Base-by-base conservation (phyloP, 2,888 invertebrate genomes). In the Diabrotica balteata region DNA sequence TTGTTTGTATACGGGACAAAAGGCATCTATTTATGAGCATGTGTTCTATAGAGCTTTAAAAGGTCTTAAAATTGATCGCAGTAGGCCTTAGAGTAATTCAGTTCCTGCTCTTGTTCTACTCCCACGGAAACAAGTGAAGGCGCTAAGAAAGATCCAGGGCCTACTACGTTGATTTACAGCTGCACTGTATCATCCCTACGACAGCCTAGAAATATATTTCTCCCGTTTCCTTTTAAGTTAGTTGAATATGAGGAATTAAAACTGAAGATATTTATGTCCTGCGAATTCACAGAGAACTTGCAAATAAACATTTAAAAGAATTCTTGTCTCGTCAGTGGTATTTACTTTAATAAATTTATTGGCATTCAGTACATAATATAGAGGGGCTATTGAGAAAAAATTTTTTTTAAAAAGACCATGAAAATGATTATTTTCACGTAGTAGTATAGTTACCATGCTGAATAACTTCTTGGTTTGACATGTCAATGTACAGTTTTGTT, bases 151-250 rank as follows among this genome's bases (percentile, higher is more conserved):
- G 68, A 72, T 72, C 72, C 72, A 66, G 68, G 66, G 67, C 67
- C 69, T 68, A 66, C 69, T 68, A 66, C 61, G 69, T 75, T 81
- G 81, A 81, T 81, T 80, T 80, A 81, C 78, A 69, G 70, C 75
- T 61, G 75, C 75, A 77, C 71, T 81, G 78, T 75, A 79, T 81
- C 80, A 80, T 80, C 75, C 75, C 67, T 69, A 71, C 74, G 80
- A 80, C 80, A 79, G 76, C 72, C 72, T 71, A 75, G 76, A 78
- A 73, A 73, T 73, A 73, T 68, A 72, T 71, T 57, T 63, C 58
- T 59, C 68, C 62, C 60, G 45, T 57, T 69, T 61, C 65, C 67
- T 65, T 65, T 65, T 54, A 62, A 65, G 69, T 67, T 67, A 69
- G 62, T 47, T 62, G 49, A 55, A 54, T 62, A 17, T 54, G 54